phyloP scores from a whole-genome alignment of 2,888 invertebrate species.

The Nephrotoma appendiculata region DNA sequence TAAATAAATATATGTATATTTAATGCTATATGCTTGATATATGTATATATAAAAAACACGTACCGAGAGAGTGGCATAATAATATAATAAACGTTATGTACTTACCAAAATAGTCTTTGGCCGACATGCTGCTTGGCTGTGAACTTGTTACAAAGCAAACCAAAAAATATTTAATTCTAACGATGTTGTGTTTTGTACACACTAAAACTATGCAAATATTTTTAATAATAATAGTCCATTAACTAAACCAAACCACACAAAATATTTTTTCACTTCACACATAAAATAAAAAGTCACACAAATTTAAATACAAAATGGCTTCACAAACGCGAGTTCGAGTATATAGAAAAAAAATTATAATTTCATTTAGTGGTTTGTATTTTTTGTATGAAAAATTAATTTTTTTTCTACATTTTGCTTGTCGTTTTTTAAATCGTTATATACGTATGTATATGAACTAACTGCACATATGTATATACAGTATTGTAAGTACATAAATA shows the following conservation, averaged over 20 bases:
- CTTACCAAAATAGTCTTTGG: conserved; percentile 10
- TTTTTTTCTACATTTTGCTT: background rate
- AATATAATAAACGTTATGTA: background rate
- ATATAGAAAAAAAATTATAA: background rate
- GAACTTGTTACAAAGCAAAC: too few relatives aligned
- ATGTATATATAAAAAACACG: background rate
- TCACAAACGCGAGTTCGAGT: background rate
- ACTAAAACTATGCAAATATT: background rate
- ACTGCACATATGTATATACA: background rate
- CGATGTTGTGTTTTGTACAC: too few relatives aligned
- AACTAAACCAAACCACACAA: background rate
- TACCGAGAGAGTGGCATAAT: background rate
- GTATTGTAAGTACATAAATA: background rate
- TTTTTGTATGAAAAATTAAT: background rate
- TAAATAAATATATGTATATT: background rate
- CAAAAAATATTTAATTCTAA: too few relatives aligned
- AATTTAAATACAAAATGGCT: background rate
- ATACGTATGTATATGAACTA: background rate
- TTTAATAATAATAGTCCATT: background rate
- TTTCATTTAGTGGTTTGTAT: background rate
- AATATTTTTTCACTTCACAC: background rate
- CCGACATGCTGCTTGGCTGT: conserved; percentile 4
- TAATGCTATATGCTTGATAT: background rate
- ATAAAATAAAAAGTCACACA: background rate
- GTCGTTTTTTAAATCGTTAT: background rate